phyloP scores from a whole-genome alignment of 2,113 vertebrate species.

The Coracopsis vasa region DNA sequence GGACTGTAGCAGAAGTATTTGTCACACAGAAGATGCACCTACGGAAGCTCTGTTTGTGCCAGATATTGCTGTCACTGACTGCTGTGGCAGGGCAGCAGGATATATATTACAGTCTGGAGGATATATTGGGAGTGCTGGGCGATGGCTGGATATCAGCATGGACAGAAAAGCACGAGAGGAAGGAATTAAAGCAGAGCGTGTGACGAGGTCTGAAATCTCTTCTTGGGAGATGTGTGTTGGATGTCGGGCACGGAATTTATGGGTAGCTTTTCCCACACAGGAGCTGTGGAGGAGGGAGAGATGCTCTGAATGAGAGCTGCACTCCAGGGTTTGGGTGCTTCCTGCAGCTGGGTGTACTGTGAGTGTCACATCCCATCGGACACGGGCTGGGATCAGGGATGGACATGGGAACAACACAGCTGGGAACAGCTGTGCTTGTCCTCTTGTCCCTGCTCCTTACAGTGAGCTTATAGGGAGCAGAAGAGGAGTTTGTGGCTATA shows the following conservation, averaged over 20 bases:
- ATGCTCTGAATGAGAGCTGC: background rate
- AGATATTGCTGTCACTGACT: background rate
- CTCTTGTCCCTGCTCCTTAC: accelerated
- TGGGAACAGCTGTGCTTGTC: background rate
- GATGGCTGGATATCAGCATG: background rate
- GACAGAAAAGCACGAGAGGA: background rate
- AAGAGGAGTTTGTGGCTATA: background rate
- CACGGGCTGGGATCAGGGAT: accelerated
- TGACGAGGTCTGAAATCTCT: background rate
- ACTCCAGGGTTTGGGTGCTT: background rate
- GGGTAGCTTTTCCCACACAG: background rate
- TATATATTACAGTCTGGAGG: background rate
- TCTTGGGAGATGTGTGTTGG: background rate
- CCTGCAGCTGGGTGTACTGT: background rate
- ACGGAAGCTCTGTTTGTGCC: background rate
- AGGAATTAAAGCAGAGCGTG: background rate
- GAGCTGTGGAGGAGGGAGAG: background rate
- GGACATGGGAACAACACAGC: background rate
- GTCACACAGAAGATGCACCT: background rate
- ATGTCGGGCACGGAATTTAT: background rate
- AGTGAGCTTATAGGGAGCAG: background rate
- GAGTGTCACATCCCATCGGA: background rate
- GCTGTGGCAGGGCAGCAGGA: background rate
- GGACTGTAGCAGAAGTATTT: background rate
- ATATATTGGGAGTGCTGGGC: background rate